Percentiles rank a stretch among this genome's conserved stretches.
phyloP scores from a whole-genome alignment of 1,140 invertebrate genomes.

The Microplitis demolitor region DNA sequence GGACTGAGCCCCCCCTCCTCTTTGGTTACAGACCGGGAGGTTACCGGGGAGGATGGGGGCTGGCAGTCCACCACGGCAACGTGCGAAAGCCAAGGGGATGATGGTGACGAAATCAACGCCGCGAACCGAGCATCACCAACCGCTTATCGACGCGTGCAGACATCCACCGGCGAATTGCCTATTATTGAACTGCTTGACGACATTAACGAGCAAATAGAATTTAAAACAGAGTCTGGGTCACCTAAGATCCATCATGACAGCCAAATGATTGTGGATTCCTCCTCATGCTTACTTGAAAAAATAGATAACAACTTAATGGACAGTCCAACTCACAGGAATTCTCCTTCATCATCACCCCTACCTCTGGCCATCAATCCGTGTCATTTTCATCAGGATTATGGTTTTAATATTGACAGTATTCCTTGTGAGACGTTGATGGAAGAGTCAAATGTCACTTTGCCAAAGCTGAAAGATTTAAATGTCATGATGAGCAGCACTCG shows the following conservation, averaged over 20 bases:
- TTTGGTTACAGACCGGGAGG: conserved; percentile 63
- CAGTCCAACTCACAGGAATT: not conserved
- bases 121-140: conserved; percentile 30
- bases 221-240: conserved; percentile 55
- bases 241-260: conserved; percentile 40
- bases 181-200: conserved; percentile 57
- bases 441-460: not conserved
- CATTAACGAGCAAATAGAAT: conserved; percentile 51
- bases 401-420: not conserved
- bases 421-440: not conserved
- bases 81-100: conserved; percentile 38
- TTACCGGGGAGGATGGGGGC: conserved; percentile 61
- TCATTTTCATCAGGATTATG: conserved; percentile 7
- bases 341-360: not conserved
- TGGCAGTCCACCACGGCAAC: conserved; percentile 51
- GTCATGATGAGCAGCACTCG: not conserved
- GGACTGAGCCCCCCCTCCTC: conserved; percentile 64
- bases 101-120: not conserved
- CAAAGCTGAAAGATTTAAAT: not conserved
- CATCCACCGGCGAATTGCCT: conserved; percentile 34
- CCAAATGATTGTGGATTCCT: conserved; percentile 35
- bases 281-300: conserved; percentile 41
- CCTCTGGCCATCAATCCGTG: not conserved
- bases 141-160: conserved; percentile 21
- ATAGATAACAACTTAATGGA: conserved; percentile 14